Percentiles rank a stretch among this genome's conserved stretches.
Evolutionary conservation across 2,113 vertebrate species (phyloP).

Genomic region (Laterallus jamaicensis): DNA sequence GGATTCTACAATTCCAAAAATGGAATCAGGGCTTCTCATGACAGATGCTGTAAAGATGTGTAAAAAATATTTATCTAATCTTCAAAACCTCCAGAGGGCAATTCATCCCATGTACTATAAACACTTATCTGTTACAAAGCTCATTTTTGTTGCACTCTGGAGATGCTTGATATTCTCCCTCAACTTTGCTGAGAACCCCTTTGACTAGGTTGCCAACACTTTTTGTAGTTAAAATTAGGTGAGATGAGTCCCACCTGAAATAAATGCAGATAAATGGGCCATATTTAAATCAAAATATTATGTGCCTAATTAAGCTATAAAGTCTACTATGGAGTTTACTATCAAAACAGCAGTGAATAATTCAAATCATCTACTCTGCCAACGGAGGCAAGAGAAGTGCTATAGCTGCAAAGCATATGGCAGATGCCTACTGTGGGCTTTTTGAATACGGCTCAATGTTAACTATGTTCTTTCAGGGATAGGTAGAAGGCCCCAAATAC

Average conservation of each 20-base stretch:
- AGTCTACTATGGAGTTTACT: not conserved
- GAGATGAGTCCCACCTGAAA: not conserved
- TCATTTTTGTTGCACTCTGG: not conserved
- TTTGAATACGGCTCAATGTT: not conserved
- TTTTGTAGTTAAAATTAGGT: not conserved
- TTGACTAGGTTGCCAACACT: not conserved
- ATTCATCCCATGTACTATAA: not conserved
- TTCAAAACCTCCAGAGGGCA: not conserved
- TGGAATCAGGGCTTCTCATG: not conserved
- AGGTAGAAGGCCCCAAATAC: not conserved
- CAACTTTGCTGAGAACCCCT: not conserved
- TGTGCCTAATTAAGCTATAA: not conserved
- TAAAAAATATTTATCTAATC: not conserved
- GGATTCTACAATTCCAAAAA: not conserved
- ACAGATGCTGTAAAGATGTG: not conserved
- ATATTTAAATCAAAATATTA: constrained; percentile 16
- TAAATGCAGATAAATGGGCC: not conserved
- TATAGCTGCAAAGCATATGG: not conserved
- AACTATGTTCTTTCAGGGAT: not conserved
- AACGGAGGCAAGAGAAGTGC: not conserved
- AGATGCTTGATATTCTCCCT: not conserved
- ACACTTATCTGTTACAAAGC: not conserved
- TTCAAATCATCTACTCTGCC: not conserved
- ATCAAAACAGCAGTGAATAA: not conserved
- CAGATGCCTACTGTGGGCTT: not conserved